Evolutionary conservation across 1,140 invertebrate genomes (phyloP), one percentile per base, ranked within the genome.

Genomic region (Parapsyche elsis): DNA sequence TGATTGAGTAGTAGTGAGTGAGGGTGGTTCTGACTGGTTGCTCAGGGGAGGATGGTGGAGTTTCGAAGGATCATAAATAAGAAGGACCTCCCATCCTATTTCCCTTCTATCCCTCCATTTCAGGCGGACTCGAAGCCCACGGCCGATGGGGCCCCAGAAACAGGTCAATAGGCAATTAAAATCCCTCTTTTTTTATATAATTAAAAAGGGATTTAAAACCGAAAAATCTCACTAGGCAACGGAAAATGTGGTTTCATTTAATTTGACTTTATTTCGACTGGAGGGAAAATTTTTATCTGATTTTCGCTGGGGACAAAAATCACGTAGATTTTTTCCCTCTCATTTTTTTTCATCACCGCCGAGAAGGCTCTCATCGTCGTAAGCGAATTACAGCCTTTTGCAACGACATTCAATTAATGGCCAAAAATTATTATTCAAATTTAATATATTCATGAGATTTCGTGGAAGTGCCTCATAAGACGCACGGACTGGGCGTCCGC

Each of bases 151-250:
- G 45, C 45, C 67, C 49, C 49, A 76, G 26, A 77, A 77, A 67
- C 71, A 80, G 79, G 79, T 80, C 79, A 80, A 80, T 80, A 80
- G 79, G 71, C 79, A 80, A 80, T 80, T 80, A 80, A 80, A 80
- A 74, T 67, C 71, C 61, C 71, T 61, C 70, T 77, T 77, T 77
- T 76, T 77, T 57, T 45, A 77, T 77, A 77, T 79, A 79, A 79
- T 79, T 79, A 79, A 79, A 78, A 79, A 79, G 70, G 78, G 78
- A 73, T 71, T 79, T 45, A 71, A 73, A 71, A 73, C 64, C 45
- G 38, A 57, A 79, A 79, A 79, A 79, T 79, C 78, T 61, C 78
- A 79, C 78, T 79, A 67, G 64, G 70, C 64, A 73, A 79, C 78
- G 78, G 24, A 26, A 79, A 79, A 79, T 79, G 78, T 74, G 78